A percentile compares a stretch with the other conserved stretches of the same genome.
Conservation (phyloP, 2,888 invertebrate species). For the Leptothorax acervorum region DNA sequence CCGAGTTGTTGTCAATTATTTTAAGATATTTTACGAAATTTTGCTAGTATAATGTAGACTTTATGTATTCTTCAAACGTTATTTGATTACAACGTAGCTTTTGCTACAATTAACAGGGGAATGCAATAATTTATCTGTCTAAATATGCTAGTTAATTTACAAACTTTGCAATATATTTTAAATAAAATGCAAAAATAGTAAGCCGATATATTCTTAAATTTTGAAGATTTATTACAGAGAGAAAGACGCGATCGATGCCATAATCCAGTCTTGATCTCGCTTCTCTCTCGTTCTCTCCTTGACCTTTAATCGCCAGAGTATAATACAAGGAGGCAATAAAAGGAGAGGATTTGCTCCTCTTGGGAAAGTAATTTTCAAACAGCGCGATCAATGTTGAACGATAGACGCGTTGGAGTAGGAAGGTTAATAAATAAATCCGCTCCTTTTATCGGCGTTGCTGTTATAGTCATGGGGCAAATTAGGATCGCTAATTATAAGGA, state of each 20-base stretch:
- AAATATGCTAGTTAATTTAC: neutral
- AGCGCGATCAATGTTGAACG: conserved; percentile 44
- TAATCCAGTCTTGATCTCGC: conserved; percentile 60
- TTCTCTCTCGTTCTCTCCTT: conserved; percentile 57
- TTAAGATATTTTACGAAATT: neutral
- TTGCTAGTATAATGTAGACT: neutral
- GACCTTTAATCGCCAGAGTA: conserved; percentile 49
- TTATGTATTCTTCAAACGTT: neutral
- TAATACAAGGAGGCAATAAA: conserved; percentile 53
- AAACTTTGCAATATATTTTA: neutral
- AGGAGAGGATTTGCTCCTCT: conserved; percentile 50
- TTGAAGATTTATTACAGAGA: neutral
- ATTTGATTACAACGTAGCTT: neutral
- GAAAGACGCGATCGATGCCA: conserved; percentile 11
- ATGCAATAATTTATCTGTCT: neutral
- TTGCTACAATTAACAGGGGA: neutral
- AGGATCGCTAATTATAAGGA: conserved; percentile 50
- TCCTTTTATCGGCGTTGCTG: conserved; percentile 40
- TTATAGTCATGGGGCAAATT: conserved; percentile 29
- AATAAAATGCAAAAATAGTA: conserved; percentile 1
- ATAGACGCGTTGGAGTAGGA: neutral
- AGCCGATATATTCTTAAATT: conserved; percentile 11
- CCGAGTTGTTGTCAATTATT: neutral
- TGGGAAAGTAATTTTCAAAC: conserved; percentile 49
- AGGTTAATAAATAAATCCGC: conserved; percentile 50